A percentile compares a stretch with the other conserved stretches of the same genome.
Conservation (phyloP, 2,797 vertebrate genomes). For the Oryzias sinensis region DNA sequence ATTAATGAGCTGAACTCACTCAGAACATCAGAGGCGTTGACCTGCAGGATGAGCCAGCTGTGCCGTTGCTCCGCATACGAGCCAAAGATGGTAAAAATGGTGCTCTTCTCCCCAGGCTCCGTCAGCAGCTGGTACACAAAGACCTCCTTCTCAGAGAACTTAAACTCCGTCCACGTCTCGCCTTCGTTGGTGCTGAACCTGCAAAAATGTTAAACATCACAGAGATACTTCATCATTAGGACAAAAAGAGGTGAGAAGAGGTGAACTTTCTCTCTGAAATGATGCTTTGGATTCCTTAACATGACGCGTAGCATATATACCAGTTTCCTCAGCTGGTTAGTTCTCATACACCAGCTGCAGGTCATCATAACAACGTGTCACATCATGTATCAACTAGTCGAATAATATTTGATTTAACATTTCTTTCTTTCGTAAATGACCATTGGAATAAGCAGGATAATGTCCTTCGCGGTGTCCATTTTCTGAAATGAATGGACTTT, state of each 20-base stretch:
- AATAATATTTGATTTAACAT: no score
- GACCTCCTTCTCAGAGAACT: slow-evolving; percentile 86
- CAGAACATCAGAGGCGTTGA: slow-evolving; percentile 90
- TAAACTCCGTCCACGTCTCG: slow-evolving; percentile 91
- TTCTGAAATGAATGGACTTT: no score
- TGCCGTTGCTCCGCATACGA: slow-evolving; percentile 92
- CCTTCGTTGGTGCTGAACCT: slow-evolving; percentile 98
- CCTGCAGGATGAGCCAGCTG: slow-evolving; percentile 98
- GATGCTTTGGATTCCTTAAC: no score
- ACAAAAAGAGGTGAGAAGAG: not conserved
- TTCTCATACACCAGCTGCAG: not conserved
- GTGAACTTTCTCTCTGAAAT: no score
- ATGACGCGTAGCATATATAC: no score
- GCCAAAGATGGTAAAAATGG: slow-evolving; percentile 96
- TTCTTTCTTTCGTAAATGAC: no score
- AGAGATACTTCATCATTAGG: not conserved
- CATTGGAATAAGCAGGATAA: no score
- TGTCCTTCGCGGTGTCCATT: no score
- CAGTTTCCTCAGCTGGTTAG: not conserved
- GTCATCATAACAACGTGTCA: no score
- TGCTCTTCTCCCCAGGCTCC: slow-evolving; percentile 95
- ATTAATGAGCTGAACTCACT: slow-evolving; percentile 74
- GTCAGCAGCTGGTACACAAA: slow-evolving; percentile 95
- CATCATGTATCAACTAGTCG: no score
- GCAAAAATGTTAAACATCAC: slow-evolving; percentile 2